A percentile compares a stretch with the other conserved stretches of the same genome.
These are phyloP conservation scores for Ganaspis brasiliensis DNA, from an alignment of 2,888 invertebrate genomes.

Conservation along the genomic window DNA sequence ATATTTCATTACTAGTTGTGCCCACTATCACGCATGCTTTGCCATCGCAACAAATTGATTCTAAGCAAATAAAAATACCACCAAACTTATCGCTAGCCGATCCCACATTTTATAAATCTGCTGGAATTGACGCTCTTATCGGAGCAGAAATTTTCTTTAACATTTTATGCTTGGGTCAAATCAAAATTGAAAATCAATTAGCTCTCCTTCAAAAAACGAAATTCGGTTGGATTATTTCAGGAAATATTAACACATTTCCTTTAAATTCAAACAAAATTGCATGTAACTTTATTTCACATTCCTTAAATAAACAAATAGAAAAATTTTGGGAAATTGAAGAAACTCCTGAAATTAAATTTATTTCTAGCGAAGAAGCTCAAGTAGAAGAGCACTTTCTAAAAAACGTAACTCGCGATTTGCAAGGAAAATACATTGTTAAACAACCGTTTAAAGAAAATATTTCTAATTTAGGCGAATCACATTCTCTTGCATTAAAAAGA, in stretches of 20 bases:
- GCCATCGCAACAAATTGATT: background rate
- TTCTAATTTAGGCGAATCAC: slow-evolving; percentile 45
- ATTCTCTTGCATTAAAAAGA: slow-evolving; percentile 42
- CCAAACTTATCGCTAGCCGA: background rate
- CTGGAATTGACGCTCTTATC: background rate
- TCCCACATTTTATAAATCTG: background rate
- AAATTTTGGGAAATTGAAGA: slow-evolving; percentile 62
- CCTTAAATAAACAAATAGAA: slow-evolving; percentile 24
- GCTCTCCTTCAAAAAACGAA: slow-evolving; percentile 53
- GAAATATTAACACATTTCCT: slow-evolving; percentile 8
- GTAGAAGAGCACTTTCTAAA: slow-evolving; percentile 56
- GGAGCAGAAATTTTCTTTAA: background rate
- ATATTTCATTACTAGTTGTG: background rate
- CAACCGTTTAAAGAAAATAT: slow-evolving; percentile 52
- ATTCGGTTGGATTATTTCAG: slow-evolving; percentile 58
- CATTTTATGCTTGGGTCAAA: background rate
- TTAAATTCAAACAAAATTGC: background rate
- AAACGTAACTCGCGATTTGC: slow-evolving; percentile 39
- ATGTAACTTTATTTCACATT: background rate
- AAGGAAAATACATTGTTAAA: slow-evolving; percentile 57
- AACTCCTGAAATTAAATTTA: background rate
- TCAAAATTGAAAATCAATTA: background rate
- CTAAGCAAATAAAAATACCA: background rate
- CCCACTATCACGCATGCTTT: background rate
- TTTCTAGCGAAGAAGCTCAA: slow-evolving; percentile 43